These are phyloP conservation scores for Erythrolamprus reginae DNA, from an alignment of 2,113 vertebrate species.

Conservation along the genomic window DNA sequence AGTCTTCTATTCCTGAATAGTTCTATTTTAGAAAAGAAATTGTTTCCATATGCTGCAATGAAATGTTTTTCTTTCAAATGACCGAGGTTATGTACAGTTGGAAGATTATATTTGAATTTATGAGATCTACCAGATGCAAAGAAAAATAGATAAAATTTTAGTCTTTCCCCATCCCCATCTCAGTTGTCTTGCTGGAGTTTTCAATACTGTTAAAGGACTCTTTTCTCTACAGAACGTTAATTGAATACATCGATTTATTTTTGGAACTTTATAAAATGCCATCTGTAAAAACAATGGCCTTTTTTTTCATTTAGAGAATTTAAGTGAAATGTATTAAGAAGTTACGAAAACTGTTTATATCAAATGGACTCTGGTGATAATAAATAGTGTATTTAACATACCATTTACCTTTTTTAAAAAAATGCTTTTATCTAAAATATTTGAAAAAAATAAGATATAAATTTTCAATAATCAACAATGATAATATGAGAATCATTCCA, in stretches of 20 bases:
- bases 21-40: background rate
- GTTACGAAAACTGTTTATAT: background rate
- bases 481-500: background rate
- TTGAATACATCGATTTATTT: background rate
- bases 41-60: background rate
- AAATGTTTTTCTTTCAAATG: background rate
- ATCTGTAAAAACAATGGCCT: background rate
- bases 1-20: background rate
- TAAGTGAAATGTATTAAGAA: background rate
- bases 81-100: background rate
- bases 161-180: too few species aligned
- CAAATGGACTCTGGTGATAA: background rate
- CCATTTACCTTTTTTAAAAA: background rate
- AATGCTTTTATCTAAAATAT: background rate
- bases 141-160: background rate
- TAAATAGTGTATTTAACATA: background rate
- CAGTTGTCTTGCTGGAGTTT: background rate
- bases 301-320: background rate
- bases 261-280: background rate
- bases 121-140: background rate
- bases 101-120: background rate
- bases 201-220: too few species aligned
- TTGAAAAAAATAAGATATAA: background rate
- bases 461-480: background rate
- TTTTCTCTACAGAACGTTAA: background rate